These are phyloP conservation scores for Tenodera sinensis DNA, from an alignment of 2,888 invertebrate species.

Conservation along the genomic window DNA sequence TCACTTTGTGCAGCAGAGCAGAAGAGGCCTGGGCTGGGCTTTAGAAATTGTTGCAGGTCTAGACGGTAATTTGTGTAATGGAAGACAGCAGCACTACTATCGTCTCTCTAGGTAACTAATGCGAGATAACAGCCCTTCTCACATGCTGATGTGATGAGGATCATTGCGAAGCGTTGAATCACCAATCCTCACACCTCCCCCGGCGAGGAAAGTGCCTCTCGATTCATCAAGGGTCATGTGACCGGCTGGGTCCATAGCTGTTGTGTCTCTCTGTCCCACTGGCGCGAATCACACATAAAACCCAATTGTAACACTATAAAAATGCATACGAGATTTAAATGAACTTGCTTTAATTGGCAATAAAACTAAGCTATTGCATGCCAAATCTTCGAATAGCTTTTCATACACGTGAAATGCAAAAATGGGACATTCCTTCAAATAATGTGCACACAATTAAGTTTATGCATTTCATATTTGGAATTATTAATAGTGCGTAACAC, in stretches of 20 bases:
- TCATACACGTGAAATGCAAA: no score
- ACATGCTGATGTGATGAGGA: neutral
- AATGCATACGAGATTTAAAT: neutral
- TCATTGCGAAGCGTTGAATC: neutral
- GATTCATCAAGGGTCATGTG: neutral
- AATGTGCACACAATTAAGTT: no score
- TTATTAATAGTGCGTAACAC: no score
- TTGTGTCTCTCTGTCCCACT: neutral
- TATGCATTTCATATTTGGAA: no score
- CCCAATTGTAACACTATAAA: neutral
- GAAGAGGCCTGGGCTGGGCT: neutral
- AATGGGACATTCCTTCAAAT: no score
- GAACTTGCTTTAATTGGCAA: neutral
- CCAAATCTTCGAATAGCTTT: no score
- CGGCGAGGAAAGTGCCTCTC: neutral
- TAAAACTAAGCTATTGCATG: no score
- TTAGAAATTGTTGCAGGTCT: neutral
- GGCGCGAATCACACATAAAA: neutral
- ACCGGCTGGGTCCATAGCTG: neutral
- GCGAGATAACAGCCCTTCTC: neutral
- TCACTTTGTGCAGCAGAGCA: neutral
- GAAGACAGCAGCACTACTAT: neutral
- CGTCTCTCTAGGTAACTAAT: neutral
- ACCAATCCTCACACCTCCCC: neutral
- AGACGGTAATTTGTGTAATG: constrained; percentile 18